Evolutionary conservation across 2,797 vertebrate species (phyloP).

Genomic region (Pangasius macronema): DNA sequence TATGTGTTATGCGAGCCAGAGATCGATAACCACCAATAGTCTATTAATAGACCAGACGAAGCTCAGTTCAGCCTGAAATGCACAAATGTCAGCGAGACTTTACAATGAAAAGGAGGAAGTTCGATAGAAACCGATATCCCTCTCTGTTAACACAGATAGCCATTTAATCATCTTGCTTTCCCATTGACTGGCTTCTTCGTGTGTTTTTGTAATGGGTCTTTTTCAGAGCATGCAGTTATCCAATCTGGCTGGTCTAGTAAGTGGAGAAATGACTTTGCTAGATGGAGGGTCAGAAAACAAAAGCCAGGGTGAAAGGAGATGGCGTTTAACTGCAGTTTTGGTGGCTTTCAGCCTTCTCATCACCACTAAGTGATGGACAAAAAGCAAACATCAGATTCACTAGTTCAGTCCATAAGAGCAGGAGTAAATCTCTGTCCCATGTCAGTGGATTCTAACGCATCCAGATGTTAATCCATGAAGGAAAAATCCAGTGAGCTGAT

Average conservation of each 20-base stretch:
- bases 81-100: constrained; percentile 70
- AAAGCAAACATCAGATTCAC: constrained; percentile 34
- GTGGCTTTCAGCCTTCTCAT: constrained; percentile 28
- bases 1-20: constrained; percentile 76
- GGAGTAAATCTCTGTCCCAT: constrained; percentile 20
- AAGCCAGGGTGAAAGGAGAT: constrained; percentile 61
- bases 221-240: constrained; percentile 67
- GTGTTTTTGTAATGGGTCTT: constrained; percentile 66
- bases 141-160: constrained; percentile 81
- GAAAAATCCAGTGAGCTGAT: constrained; percentile 54
- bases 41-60: constrained; percentile 80
- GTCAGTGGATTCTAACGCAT: constrained; percentile 40
- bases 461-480: constrained; percentile 51
- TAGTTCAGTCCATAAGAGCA: constrained; percentile 25
- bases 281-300: constrained; percentile 60
- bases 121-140: constrained; percentile 78
- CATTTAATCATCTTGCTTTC: constrained; percentile 84
- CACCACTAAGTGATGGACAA: constrained; percentile 26
- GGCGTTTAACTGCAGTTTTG: constrained; percentile 7
- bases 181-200: constrained; percentile 75
- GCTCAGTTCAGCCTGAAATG: constrained; percentile 73
- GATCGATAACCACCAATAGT: constrained; percentile 84
- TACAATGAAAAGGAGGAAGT: constrained; percentile 74
- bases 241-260: constrained; percentile 54
- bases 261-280: constrained; percentile 63